Conservation (phyloP, 2,888 invertebrate genomes). For the Morpho deidamia region DNA sequence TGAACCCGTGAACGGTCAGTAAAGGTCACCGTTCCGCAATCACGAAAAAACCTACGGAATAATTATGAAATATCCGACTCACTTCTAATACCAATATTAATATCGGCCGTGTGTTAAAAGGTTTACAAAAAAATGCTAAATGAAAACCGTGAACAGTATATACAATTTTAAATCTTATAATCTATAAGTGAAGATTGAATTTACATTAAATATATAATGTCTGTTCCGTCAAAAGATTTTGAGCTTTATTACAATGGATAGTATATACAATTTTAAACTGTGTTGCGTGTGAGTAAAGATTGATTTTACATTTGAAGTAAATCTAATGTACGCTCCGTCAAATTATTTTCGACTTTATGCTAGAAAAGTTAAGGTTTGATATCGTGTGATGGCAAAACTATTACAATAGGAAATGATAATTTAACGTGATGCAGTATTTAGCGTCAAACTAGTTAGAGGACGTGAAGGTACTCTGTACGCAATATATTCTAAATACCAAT, state of each 20-base stretch:
- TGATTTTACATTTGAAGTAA: not conserved
- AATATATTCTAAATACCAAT: not conserved
- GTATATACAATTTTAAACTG: not conserved
- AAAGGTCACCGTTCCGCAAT: too few species aligned
- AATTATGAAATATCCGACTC: too few species aligned
- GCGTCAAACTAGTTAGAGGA: not conserved
- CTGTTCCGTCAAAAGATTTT: not conserved
- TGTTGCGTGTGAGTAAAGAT: not conserved
- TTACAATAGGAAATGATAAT: slow-evolving; percentile 6
- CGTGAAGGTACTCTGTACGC: not conserved
- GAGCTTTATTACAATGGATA: not conserved
- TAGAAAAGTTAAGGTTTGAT: not conserved
- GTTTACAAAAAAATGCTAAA: too few species aligned
- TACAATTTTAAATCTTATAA: not conserved
- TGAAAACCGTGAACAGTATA: not conserved
- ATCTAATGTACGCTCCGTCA: not conserved
- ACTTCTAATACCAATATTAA: too few species aligned
- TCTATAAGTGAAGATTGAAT: not conserved
- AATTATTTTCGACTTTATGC: not conserved
- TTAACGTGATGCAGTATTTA: slow-evolving; percentile 9
- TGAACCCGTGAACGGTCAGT: too few species aligned
- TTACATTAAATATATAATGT: not conserved
- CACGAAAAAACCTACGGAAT: too few species aligned
- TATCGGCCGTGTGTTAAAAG: too few species aligned
- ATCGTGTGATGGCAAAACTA: not conserved